A percentile compares a stretch with the other conserved stretches of the same genome.
Conservation (phyloP, 2,113 vertebrate genomes). For the Lagopus muta region DNA sequence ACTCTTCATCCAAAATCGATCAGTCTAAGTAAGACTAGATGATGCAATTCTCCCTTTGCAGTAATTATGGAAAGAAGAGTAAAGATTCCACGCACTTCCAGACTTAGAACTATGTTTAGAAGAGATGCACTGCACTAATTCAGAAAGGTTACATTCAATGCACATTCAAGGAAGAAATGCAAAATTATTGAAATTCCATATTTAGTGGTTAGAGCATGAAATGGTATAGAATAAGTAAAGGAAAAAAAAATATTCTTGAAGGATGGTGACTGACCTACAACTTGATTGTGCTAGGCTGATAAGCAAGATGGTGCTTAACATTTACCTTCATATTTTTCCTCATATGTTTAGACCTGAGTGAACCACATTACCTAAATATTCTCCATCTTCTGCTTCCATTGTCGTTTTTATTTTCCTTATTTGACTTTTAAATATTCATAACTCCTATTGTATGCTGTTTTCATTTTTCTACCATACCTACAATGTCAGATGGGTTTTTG, state of each 20-base stretch:
- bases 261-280: not conserved
- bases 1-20: not conserved
- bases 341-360: not conserved
- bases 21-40: not conserved
- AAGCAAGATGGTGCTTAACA: not conserved
- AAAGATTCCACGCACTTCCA: not conserved
- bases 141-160: not conserved
- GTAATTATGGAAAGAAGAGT: not conserved
- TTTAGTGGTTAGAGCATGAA: not conserved
- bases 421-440: not conserved
- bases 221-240: not conserved
- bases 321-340: not conserved
- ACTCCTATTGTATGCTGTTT: not conserved
- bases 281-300: not conserved
- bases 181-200: not conserved
- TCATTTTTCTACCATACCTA: not conserved
- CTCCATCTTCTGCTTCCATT: not conserved
- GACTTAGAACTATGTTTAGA: not conserved
- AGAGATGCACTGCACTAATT: not conserved
- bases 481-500: not conserved
- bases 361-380: not conserved
- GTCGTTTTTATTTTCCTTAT: not conserved
- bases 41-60: not conserved
- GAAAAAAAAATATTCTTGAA: not conserved
- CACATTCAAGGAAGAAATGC: not conserved